These are phyloP conservation scores for Leptinotarsa peninsularis DNA, from an alignment of 2,888 invertebrate genomes.

Conservation along the genomic window DNA sequence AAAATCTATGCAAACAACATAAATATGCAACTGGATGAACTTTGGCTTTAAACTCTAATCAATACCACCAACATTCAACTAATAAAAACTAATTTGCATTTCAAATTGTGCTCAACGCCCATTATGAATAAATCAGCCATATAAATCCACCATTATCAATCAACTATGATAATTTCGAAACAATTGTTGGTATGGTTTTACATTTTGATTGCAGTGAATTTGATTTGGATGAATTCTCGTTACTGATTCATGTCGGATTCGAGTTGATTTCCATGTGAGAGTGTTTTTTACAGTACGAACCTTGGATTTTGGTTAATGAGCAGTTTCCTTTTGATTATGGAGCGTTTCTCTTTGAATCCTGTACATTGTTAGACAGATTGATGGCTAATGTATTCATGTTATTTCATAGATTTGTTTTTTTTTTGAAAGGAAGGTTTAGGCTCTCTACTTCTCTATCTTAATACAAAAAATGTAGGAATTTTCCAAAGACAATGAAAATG, in stretches of 20 bases:
- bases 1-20: background rate
- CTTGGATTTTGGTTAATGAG: background rate
- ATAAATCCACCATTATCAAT: conserved; percentile 33
- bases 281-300: background rate
- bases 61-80: conserved; percentile 22
- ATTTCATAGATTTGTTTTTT: too few relatives aligned
- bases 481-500: too few relatives aligned
- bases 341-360: too few relatives aligned
- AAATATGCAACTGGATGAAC: conserved; percentile 6
- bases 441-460: too few relatives aligned
- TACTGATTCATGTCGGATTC: conserved; percentile 1
- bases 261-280: conserved; percentile 4
- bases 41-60: conserved; percentile 10
- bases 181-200: conserved; percentile 33
- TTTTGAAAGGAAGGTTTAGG: too few relatives aligned
- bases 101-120: conserved; percentile 39
- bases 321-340: too few relatives aligned
- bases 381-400: too few relatives aligned
- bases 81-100: conserved; percentile 40
- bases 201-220: conserved; percentile 26
- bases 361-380: too few relatives aligned
- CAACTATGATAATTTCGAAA: conserved; percentile 42
- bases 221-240: background rate
- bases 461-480: too few relatives aligned
- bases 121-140: conserved; percentile 37